Conservation (phyloP, 2,797 vertebrate species). For the Chrysocyon brachyurus region DNA sequence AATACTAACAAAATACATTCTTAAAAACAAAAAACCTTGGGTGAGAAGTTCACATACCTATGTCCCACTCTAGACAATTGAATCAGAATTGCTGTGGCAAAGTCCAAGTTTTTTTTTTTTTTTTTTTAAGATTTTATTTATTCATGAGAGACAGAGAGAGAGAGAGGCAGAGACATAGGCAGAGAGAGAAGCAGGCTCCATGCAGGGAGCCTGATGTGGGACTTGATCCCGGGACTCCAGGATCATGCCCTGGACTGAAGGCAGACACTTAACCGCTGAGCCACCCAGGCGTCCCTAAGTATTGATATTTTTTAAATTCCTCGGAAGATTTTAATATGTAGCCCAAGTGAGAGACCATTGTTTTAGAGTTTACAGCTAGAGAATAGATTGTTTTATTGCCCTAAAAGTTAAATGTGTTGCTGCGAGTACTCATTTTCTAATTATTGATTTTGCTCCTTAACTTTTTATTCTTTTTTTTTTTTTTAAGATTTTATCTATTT, state of each 20-base stretch:
- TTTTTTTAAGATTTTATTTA: too few species aligned
- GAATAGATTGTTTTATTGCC: background rate
- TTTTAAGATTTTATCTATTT: too few species aligned
- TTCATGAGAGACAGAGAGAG: too few species aligned
- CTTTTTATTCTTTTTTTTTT: background rate
- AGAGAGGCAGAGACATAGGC: too few species aligned
- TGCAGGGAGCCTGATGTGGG: too few species aligned
- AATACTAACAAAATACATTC: background rate
- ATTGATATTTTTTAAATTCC: background rate
- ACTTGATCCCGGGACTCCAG: too few species aligned
- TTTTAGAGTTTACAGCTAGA: background rate
- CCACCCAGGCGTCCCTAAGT: background rate
- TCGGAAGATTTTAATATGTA: background rate
- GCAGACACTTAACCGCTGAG: too few species aligned
- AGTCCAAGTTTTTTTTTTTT: background rate
- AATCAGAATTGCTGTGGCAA: background rate
- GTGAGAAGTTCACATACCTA: background rate
- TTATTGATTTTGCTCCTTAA: background rate
- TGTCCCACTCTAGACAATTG: background rate
- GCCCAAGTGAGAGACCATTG: background rate
- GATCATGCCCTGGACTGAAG: too few species aligned
- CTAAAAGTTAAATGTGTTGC: background rate
- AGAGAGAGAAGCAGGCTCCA: too few species aligned
- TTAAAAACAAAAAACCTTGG: background rate
- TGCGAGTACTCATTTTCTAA: constrained; percentile 17